Conservation (phyloP, 1,140 invertebrate species). For the Propsilocerus akamusi region DNA sequence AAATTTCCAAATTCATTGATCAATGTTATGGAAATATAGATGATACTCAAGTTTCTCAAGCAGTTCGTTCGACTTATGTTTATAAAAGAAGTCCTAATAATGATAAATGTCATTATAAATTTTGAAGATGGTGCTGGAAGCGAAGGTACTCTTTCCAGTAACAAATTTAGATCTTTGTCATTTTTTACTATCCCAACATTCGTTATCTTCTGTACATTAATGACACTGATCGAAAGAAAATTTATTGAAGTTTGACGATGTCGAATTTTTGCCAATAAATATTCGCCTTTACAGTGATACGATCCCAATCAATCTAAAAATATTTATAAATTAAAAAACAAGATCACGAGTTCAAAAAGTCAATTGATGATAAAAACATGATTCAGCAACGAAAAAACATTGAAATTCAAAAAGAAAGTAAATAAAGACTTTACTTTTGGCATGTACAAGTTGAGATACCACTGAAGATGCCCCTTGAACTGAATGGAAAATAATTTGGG, state of each 20-base stretch:
- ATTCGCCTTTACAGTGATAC: background rate
- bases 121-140: constrained; percentile 98
- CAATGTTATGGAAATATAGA: constrained; percentile 91
- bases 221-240: background rate
- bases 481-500: too few species aligned
- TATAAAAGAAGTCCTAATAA: constrained; percentile 47
- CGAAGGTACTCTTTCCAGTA: constrained; percentile 46
- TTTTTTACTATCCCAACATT: constrained; percentile 42
- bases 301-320: constrained; percentile 2
- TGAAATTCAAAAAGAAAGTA: background rate
- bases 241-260: background rate
- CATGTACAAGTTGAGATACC: background rate
- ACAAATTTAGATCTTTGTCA: constrained; percentile 34
- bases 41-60: constrained; percentile 97
- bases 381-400: constrained; percentile 30
- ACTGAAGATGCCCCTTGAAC: too few species aligned
- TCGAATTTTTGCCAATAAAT: constrained; percentile 4
- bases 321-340: constrained; percentile 54
- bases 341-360: constrained; percentile 57
- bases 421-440: background rate
- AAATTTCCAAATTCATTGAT: constrained; percentile 74
- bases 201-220: background rate
- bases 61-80: constrained; percentile 81
- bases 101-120: constrained; percentile 74
- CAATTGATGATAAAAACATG: constrained; percentile 44